These are phyloP conservation scores for Bombus turneri DNA, from an alignment of 1,140 invertebrate genomes.

Conservation along the genomic window DNA sequence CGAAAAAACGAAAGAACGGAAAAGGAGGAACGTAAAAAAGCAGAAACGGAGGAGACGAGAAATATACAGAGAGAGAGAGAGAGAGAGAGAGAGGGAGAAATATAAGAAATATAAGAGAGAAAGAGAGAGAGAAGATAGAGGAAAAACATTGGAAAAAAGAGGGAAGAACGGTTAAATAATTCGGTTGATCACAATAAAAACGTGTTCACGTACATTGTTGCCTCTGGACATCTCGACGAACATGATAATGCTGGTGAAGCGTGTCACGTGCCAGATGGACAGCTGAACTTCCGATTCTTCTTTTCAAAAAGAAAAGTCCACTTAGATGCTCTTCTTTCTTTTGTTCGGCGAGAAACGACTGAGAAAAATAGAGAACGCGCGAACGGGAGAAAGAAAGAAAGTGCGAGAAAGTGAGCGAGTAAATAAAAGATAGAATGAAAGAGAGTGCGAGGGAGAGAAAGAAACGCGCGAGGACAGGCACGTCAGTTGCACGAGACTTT, in stretches of 20 bases:
- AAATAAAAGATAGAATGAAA: background rate
- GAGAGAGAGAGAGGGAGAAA: background rate
- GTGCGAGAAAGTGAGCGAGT: background rate
- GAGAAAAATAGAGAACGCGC: slow-evolving; percentile 18
- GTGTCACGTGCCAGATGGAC: slow-evolving; percentile 63
- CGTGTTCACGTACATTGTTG: slow-evolving; percentile 73
- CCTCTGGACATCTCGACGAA: slow-evolving; percentile 68
- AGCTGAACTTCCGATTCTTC: slow-evolving; percentile 29
- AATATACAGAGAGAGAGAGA: background rate
- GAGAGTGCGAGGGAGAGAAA: background rate
- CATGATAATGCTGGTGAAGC: slow-evolving; percentile 67
- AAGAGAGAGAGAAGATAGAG: background rate
- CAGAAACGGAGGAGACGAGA: background rate
- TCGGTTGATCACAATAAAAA: slow-evolving; percentile 32
- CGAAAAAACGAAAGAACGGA: background rate
- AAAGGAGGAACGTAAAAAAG: background rate
- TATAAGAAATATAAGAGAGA: background rate
- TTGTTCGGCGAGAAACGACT: slow-evolving; percentile 20
- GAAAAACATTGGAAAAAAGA: background rate
- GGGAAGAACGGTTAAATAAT: background rate
- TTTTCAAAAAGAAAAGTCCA: slow-evolving; percentile 18
- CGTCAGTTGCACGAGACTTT: slow-evolving; percentile 58
- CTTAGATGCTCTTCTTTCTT: slow-evolving; percentile 27
- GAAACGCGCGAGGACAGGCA: slow-evolving; percentile 31
- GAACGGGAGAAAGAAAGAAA: background rate